These are phyloP conservation scores for Eledona agricola DNA, from an alignment of 2,888 invertebrate genomes.

Conservation along the genomic window DNA sequence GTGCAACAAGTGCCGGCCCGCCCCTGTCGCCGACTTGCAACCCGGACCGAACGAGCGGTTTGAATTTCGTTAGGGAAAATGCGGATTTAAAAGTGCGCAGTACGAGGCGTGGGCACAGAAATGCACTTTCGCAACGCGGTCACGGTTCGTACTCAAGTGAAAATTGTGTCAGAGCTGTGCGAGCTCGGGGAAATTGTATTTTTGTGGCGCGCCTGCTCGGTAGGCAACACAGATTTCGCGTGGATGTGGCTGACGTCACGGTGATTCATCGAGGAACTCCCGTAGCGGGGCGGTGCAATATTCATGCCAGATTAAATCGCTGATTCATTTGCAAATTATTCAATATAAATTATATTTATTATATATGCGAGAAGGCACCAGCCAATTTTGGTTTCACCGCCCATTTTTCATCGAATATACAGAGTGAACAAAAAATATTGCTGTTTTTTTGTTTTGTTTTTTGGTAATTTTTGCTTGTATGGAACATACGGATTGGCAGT, in stretches of 20 bases:
- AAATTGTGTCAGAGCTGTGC: constrained; percentile 26
- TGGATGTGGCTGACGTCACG: constrained; percentile 14
- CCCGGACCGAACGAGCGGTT: constrained; percentile 6
- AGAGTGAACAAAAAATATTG: no score
- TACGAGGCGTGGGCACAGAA: no score
- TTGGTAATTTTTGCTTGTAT: no score
- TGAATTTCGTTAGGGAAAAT: not conserved
- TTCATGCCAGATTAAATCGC: no score
- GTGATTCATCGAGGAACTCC: constrained; percentile 31
- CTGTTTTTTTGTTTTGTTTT: no score
- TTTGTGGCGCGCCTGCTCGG: constrained; percentile 29
- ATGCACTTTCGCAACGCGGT: constrained; percentile 27
- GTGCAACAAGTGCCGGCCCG: constrained; percentile 38
- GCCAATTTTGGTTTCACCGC: no score
- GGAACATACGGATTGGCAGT: no score
- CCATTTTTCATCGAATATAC: no score
- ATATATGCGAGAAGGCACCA: no score
- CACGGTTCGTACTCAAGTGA: constrained; percentile 12
- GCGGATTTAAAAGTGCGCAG: constrained; percentile 6
- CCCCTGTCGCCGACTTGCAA: constrained; percentile 31
- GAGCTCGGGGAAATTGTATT: constrained; percentile 23
- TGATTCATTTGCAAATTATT: not conserved
- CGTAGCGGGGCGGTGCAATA: no score
- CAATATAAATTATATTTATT: no score
- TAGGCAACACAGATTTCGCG: constrained; percentile 27